Percentiles rank a stretch among this genome's conserved stretches.
phyloP scores from a whole-genome alignment of 2,888 invertebrate species.

The Sminthurinus aureus region DNA sequence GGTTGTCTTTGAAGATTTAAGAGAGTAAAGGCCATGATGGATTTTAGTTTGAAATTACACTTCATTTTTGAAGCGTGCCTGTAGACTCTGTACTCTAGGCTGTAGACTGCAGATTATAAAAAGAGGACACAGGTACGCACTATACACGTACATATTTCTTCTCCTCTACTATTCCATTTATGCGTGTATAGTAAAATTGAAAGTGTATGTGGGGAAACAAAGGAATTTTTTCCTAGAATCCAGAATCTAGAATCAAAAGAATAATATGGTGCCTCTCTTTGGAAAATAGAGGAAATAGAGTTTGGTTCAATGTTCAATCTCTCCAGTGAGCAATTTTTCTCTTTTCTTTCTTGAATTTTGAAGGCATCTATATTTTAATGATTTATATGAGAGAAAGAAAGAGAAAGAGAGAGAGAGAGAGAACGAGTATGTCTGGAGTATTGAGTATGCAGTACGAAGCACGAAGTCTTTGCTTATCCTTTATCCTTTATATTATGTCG shows the following conservation, averaged over 20 bases:
- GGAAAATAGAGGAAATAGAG: neutral
- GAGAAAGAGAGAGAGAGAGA: neutral
- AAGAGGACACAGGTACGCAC: too few relatives aligned
- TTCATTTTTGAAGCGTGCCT: conserved; percentile 34
- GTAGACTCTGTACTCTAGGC: too few relatives aligned
- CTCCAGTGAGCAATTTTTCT: neutral
- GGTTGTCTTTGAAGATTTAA: conserved; percentile 32
- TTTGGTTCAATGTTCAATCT: neutral
- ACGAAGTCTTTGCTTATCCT: too few relatives aligned
- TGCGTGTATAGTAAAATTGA: neutral
- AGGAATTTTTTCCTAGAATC: too few relatives aligned
- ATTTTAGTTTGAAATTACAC: conserved; percentile 42
- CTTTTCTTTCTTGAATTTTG: neutral
- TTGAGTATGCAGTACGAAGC: neutral
- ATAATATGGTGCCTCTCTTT: neutral
- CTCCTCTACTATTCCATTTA: too few relatives aligned
- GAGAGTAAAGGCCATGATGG: conserved; percentile 33
- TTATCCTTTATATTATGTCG: too few relatives aligned
- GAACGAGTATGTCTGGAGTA: neutral
- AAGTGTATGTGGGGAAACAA: too few relatives aligned
- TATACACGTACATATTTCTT: too few relatives aligned
- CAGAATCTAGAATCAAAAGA: neutral
- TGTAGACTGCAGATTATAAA: too few relatives aligned
- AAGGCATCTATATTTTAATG: conserved; percentile 13
- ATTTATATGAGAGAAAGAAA: conserved; percentile 5